Percentiles rank a stretch among this genome's conserved stretches.
phyloP scores from a whole-genome alignment of 2,113 vertebrate genomes.

The Acanthisitta chloris region DNA sequence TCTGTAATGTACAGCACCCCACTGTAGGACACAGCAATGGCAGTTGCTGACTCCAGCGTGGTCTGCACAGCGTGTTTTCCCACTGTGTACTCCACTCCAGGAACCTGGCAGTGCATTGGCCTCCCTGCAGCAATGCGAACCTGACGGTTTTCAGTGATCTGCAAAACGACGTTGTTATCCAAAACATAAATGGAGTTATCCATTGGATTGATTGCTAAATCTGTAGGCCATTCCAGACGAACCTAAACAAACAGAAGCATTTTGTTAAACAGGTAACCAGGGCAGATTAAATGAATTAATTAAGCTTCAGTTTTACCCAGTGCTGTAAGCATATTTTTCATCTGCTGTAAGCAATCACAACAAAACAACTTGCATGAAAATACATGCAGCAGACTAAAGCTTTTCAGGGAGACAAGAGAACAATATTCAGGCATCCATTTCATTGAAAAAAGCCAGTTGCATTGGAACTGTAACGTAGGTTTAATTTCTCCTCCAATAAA shows the following conservation, averaged over 20 bases:
- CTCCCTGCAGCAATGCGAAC: constrained; percentile 92
- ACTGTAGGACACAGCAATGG: constrained; percentile 90
- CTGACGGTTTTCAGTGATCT: constrained; percentile 93
- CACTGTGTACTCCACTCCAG: constrained; percentile 80
- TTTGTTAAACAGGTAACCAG: not conserved
- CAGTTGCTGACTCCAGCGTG: constrained; percentile 88
- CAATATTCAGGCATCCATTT: not conserved
- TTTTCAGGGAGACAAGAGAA: not conserved
- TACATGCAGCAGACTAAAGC: not conserved
- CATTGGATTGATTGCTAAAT: constrained; percentile 94
- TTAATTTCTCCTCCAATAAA: not conserved
- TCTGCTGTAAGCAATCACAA: not conserved
- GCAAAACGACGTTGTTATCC: constrained; percentile 94
- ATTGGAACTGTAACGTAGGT: not conserved
- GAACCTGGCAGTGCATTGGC: constrained; percentile 91
- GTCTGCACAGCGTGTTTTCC: constrained; percentile 88
- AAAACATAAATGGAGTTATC: constrained; percentile 96
- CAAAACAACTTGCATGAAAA: not conserved
- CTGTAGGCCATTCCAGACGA: constrained; percentile 96
- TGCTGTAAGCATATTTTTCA: not conserved
- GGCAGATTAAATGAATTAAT: not conserved
- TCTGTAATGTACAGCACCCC: constrained; percentile 92
- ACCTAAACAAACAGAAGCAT: constrained; percentile 74
- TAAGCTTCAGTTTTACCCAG: constrained; percentile 1
- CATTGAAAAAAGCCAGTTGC: not conserved